Conservation (phyloP, 2,113 vertebrate species). For the Oxyruncus cristatus region DNA sequence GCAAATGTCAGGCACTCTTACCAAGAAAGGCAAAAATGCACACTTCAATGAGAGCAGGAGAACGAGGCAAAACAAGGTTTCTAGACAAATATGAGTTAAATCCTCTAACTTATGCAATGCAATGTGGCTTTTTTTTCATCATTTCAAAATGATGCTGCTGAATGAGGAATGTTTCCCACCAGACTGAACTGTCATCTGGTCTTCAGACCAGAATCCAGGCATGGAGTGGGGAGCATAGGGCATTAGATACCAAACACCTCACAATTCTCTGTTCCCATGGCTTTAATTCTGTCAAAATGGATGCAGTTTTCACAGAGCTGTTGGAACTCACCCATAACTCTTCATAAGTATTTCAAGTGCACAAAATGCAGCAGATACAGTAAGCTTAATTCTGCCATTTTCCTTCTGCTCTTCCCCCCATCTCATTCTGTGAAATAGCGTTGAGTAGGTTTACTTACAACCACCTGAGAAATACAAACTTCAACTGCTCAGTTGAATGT, state of each 20-base stretch:
- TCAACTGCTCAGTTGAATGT: neutral
- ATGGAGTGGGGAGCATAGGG: rapidly evolving
- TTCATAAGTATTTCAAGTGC: neutral
- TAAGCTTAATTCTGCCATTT: neutral
- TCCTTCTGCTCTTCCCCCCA: neutral
- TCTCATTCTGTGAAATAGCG: neutral
- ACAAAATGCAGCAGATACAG: neutral
- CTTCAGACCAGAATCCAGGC: neutral
- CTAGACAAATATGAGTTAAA: neutral
- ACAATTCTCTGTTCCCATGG: neutral
- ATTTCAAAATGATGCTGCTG: neutral
- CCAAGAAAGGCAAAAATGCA: neutral
- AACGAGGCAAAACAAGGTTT: neutral
- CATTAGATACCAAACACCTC: neutral
- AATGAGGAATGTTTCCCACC: neutral
- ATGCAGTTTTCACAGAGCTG: neutral
- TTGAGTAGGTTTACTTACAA: neutral
- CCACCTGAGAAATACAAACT: neutral
- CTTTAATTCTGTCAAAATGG: neutral
- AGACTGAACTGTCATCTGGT: no score
- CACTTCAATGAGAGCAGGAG: neutral
- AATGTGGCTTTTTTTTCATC: no score
- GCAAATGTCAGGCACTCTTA: neutral
- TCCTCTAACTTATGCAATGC: neutral
- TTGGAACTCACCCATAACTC: neutral